Evolutionary conservation across 2,888 invertebrate genomes (phyloP).

Genomic region (Onthophagus sagittarius): DNA sequence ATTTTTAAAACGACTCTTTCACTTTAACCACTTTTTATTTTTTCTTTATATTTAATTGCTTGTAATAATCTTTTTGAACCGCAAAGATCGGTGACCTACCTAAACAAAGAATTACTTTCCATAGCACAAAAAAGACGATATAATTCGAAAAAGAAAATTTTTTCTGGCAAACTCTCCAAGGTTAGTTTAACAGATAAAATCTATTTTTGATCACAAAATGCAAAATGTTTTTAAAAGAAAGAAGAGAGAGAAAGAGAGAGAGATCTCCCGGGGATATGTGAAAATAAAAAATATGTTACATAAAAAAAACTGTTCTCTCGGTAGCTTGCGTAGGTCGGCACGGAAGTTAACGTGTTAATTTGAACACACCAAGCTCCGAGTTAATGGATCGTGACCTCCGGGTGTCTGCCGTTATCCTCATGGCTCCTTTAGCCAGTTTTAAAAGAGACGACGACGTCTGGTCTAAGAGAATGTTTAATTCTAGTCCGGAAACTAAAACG

Average conservation of each 20-base stretch:
- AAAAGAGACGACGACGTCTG: background rate
- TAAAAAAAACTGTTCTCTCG: too few species aligned
- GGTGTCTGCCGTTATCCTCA: background rate
- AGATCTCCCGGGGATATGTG: background rate
- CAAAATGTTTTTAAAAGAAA: background rate
- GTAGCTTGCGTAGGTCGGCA: background rate
- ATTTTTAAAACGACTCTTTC: too few species aligned
- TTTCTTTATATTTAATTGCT: too few species aligned
- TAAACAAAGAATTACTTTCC: too few species aligned
- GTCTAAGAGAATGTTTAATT: background rate
- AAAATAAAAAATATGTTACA: background rate
- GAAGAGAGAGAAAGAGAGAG: background rate
- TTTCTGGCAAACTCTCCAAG: background rate
- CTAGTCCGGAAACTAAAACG: background rate
- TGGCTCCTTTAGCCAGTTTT: background rate
- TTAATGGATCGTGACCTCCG: background rate
- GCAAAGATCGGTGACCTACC: too few species aligned
- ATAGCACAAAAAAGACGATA: too few species aligned
- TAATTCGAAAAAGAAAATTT: too few species aligned
- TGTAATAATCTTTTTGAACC: too few species aligned
- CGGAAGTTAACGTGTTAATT: background rate
- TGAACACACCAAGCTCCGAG: background rate
- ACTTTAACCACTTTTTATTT: too few species aligned
- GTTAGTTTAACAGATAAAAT: background rate
- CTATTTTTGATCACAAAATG: background rate